Percentiles rank a stretch among this genome's conserved stretches.
phyloP scores from a whole-genome alignment of 2,797 vertebrate species.

The Cossypha dichroa region DNA sequence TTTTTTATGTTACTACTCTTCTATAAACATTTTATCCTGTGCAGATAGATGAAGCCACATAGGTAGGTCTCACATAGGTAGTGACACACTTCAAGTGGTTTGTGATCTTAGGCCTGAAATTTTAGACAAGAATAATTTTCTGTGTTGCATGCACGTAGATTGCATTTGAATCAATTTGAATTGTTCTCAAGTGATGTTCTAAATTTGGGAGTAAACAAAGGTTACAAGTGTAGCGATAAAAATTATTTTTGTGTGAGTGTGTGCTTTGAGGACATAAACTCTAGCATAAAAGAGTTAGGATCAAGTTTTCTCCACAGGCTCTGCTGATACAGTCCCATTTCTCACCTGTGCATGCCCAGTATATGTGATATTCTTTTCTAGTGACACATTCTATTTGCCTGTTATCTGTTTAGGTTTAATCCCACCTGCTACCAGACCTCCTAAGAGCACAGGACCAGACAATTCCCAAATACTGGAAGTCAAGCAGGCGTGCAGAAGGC shows the following conservation, averaged over 20 bases:
- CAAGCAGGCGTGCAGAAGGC: not conserved
- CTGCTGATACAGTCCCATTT: not conserved
- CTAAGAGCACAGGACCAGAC: not conserved
- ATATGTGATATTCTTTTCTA: not conserved
- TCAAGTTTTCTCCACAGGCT: not conserved
- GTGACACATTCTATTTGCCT: not conserved
- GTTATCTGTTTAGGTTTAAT: not conserved
- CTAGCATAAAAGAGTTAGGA: not conserved
- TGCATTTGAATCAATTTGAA: not conserved
- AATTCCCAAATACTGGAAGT: not conserved
- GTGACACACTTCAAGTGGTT: not conserved
- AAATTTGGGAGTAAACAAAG: not conserved
- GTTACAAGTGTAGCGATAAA: not conserved
- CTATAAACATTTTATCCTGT: not conserved
- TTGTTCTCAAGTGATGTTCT: not conserved
- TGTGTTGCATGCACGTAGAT: not conserved
- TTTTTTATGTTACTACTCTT: not conserved
- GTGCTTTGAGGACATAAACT: not conserved
- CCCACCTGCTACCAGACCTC: not conserved
- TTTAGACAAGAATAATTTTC: not conserved
- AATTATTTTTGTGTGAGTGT: not conserved
- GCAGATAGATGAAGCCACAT: not conserved
- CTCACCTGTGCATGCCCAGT: not conserved
- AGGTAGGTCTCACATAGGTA: not conserved
- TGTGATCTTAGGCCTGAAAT: not conserved